phyloP scores from a whole-genome alignment of 2,797 vertebrate species.

The Ctenopoma multispine region DNA sequence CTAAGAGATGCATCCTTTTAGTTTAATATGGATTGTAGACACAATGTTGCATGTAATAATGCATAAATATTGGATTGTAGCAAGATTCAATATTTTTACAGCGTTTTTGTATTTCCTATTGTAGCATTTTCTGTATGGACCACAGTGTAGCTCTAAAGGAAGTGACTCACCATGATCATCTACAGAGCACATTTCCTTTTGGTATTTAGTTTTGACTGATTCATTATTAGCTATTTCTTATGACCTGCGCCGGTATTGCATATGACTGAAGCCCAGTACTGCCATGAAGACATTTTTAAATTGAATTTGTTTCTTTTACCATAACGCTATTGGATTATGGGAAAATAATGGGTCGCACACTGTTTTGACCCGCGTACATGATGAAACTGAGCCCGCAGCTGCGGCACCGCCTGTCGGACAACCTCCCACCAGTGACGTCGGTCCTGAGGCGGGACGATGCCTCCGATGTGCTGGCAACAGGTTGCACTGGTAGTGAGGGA shows the following conservation, averaged over 20 bases:
- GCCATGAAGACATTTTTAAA: background rate
- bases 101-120: too few relatives aligned
- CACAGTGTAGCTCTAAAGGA: too few relatives aligned
- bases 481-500: slow-evolving; percentile 69
- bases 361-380: background rate
- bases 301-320: background rate
- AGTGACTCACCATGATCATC: background rate
- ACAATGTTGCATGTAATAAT: too few relatives aligned
- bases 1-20: background rate
- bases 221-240: too few relatives aligned
- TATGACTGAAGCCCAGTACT: too few relatives aligned
- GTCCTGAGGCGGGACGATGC: slow-evolving; percentile 65
- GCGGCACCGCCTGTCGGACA: slow-evolving; percentile 57
- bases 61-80: background rate
- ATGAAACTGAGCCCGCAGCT: slow-evolving; percentile 19
- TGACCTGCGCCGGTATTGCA: too few relatives aligned
- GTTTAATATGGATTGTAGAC: too few relatives aligned
- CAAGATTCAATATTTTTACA: background rate
- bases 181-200: too few relatives aligned
- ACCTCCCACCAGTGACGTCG: slow-evolving; percentile 66
- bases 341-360: slow-evolving; percentile 11
- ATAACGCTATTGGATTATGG: background rate
- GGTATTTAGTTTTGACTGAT: too few relatives aligned
- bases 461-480: slow-evolving; percentile 81
- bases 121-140: too few relatives aligned